phyloP scores from a whole-genome alignment of 23 tunicate species.

The Trididemnum nubilum region DNA sequence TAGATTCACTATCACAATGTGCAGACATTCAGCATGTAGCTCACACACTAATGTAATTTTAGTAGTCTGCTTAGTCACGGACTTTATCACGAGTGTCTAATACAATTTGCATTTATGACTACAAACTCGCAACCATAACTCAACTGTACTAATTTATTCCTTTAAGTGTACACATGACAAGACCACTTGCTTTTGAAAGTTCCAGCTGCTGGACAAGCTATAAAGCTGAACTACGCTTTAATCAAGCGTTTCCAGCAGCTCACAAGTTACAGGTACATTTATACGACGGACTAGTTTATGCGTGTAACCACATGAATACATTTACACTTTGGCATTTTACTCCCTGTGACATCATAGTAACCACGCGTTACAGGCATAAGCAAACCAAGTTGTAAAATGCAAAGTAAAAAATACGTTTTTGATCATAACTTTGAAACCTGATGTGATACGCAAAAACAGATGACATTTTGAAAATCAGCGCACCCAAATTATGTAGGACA shows the following conservation, averaged over 20 bases:
- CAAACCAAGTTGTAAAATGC: too few relatives aligned
- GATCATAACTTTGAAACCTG: constrained; percentile 25
- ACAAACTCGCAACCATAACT: not conserved
- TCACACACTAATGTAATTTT: too few relatives aligned
- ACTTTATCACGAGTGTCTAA: not conserved
- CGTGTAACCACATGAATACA: too few relatives aligned
- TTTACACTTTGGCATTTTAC: too few relatives aligned
- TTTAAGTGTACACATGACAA: not conserved
- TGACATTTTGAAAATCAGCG: constrained; percentile 29
- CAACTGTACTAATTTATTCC: not conserved
- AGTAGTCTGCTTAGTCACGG: not conserved
- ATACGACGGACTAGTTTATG: not conserved
- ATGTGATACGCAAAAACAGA: constrained; percentile 19
- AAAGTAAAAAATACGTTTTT: not conserved
- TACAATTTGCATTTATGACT: constrained; percentile 1
- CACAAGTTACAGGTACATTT: not conserved
- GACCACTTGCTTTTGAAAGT: constrained; percentile 12
- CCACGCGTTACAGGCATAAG: too few relatives aligned
- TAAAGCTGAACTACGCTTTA: not conserved
- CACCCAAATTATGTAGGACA: constrained; percentile 8
- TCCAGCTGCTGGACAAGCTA: not conserved
- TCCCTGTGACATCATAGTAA: too few relatives aligned
- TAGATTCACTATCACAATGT: constrained; percentile 7
- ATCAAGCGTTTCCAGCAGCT: not conserved
- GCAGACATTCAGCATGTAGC: not conserved